phyloP scores from a whole-genome alignment of 2,888 invertebrate species.

The Aleiodes testaceus region DNA sequence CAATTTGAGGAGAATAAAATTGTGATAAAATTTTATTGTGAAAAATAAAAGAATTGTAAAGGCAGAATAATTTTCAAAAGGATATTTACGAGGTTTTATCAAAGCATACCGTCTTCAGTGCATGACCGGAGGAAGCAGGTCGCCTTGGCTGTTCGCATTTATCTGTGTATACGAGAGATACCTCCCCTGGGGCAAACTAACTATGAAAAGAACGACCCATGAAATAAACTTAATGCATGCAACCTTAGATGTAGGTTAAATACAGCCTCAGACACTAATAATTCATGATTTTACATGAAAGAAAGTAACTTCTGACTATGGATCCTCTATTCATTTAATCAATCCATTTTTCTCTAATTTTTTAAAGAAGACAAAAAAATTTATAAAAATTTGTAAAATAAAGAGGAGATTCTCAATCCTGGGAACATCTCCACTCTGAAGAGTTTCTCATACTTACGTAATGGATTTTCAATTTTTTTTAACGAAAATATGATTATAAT shows the following conservation, averaged over 20 bases:
- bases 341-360: too few relatives aligned
- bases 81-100: conserved; percentile 12
- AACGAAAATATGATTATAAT: not conserved
- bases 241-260: conserved; percentile 3
- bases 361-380: not conserved
- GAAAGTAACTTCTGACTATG: too few relatives aligned
- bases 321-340: too few relatives aligned
- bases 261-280: not conserved
- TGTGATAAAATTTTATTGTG: not conserved
- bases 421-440: conserved; percentile 10
- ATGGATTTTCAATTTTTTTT: not conserved
- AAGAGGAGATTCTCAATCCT: conserved; percentile 7
- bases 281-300: not conserved
- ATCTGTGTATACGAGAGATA: not conserved
- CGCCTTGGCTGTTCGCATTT: conserved; percentile 4
- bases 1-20: too few relatives aligned
- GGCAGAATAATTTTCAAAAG: not conserved
- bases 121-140: conserved; percentile 13
- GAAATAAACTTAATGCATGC: not conserved
- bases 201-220: not conserved
- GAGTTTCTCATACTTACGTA: conserved; percentile 17
- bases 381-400: not conserved
- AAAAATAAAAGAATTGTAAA: not conserved
- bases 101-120: conserved; percentile 2
- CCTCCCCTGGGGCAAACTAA: conserved; percentile 1